These are phyloP conservation scores for Chaetops frenatus DNA, from an alignment of 2,113 vertebrate species.

Conservation along the genomic window DNA sequence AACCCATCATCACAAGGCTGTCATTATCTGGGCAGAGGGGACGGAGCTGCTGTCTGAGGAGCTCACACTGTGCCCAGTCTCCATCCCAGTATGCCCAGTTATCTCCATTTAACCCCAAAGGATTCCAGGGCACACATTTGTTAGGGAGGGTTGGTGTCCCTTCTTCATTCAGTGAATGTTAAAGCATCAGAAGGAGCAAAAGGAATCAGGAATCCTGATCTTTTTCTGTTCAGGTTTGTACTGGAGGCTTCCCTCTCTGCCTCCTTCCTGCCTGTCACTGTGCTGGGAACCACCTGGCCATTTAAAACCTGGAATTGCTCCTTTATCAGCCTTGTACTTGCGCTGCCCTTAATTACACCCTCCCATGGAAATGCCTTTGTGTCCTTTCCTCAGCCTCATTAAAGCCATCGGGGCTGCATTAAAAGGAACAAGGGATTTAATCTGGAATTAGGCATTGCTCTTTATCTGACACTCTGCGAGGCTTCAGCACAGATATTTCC, in stretches of 20 bases:
- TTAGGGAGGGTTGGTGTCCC: background rate
- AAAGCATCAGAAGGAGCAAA: background rate
- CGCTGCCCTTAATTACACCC: background rate
- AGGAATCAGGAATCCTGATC: background rate
- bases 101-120: background rate
- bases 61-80: background rate
- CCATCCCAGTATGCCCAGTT: background rate
- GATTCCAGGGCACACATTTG: too few relatives aligned
- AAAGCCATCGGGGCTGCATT: background rate
- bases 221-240: background rate
- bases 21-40: background rate
- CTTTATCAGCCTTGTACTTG: background rate
- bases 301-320: background rate
- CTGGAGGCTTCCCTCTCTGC: background rate
- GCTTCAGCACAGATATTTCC: background rate
- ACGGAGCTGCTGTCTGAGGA: background rate
- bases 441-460: background rate
- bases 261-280: background rate
- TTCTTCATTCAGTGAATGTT: too few relatives aligned
- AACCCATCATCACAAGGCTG: background rate
- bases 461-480: background rate
- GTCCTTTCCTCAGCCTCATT: background rate
- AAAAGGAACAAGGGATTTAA: background rate
- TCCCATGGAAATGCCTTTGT: background rate
- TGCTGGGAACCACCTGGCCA: background rate